These are phyloP conservation scores for Protaetia brevitarsis DNA, from an alignment of 1,140 invertebrate genomes.

Conservation along the genomic window DNA sequence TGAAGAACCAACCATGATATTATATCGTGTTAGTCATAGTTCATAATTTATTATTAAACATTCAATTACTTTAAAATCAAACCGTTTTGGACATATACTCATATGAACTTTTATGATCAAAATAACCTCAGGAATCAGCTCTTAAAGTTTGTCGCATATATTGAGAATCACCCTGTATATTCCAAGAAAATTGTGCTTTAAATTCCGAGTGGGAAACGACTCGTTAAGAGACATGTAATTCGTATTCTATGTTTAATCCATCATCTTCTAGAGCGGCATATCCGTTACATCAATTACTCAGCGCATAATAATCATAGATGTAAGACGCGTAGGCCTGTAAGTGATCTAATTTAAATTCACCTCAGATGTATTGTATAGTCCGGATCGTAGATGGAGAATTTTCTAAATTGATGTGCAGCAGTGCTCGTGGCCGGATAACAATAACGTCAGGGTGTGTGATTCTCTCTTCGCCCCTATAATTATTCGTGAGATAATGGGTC, in stretches of 20 bases:
- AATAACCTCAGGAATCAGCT: too few relatives aligned
- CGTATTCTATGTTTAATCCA: neutral
- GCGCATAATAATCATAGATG: neutral
- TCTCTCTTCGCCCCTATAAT: slow-evolving; percentile 1
- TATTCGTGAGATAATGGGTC: slow-evolving; percentile 14
- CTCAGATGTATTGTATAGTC: neutral
- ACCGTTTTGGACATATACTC: too few relatives aligned
- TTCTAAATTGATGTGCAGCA: neutral
- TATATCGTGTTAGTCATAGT: too few relatives aligned
- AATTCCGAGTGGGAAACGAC: too few relatives aligned
- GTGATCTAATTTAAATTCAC: neutral
- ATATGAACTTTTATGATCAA: too few relatives aligned
- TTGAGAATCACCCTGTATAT: too few relatives aligned
- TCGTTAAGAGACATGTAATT: too few relatives aligned
- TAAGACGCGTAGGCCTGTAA: neutral
- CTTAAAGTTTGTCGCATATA: too few relatives aligned
- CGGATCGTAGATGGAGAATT: neutral
- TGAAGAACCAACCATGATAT: too few relatives aligned
- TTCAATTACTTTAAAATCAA: too few relatives aligned
- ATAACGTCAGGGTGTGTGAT: neutral
- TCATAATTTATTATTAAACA: too few relatives aligned
- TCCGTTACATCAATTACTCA: neutral
- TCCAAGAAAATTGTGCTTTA: too few relatives aligned
- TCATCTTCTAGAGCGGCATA: neutral
- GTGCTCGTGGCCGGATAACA: neutral